Percentiles rank a stretch among this genome's conserved stretches.
These are phyloP conservation scores for Coptodon rendalli DNA, from an alignment of 2,113 vertebrate species.

Conservation along the genomic window DNA sequence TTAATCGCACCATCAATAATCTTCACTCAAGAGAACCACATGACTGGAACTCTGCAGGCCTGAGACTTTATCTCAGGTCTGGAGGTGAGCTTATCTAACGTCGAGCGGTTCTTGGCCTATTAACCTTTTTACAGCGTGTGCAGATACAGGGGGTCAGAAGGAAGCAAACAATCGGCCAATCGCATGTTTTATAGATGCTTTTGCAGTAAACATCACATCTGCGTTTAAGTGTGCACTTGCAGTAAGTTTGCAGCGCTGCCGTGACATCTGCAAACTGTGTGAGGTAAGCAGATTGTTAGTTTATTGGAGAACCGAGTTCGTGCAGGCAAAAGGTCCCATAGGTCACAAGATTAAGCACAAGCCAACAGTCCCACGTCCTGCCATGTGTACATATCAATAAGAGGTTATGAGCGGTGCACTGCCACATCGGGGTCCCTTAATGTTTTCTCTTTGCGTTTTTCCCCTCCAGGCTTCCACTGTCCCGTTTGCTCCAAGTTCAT, in stretches of 20 bases:
- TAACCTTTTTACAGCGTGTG: conserved; percentile 32
- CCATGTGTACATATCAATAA: conserved; percentile 20
- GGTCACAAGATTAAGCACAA: not conserved
- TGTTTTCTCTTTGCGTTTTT: conserved; percentile 3
- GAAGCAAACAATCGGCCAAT: not conserved
- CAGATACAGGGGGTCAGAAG: not conserved
- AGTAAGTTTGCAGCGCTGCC: not conserved
- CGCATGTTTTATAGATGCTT: not conserved
- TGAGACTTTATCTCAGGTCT: not conserved
- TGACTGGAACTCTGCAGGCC: not conserved
- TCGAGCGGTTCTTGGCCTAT: not conserved
- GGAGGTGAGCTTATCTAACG: not conserved
- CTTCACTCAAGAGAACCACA: conserved; percentile 2
- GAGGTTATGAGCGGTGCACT: not conserved
- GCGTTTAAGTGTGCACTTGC: not conserved
- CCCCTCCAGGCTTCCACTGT: conserved; percentile 86
- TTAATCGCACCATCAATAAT: not conserved
- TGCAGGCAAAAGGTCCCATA: not conserved
- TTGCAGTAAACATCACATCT: not conserved
- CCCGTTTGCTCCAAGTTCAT: conserved; percentile 96
- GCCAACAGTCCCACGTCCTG: not conserved
- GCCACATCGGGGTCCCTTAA: not conserved
- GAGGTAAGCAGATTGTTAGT: not conserved
- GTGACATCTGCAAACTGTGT: not conserved
- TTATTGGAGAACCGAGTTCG: not conserved